Evolutionary conservation across 2,797 vertebrate species (phyloP), one percentile per base, ranked within the genome.

Genomic region (Trematomus bernacchii): DNA sequence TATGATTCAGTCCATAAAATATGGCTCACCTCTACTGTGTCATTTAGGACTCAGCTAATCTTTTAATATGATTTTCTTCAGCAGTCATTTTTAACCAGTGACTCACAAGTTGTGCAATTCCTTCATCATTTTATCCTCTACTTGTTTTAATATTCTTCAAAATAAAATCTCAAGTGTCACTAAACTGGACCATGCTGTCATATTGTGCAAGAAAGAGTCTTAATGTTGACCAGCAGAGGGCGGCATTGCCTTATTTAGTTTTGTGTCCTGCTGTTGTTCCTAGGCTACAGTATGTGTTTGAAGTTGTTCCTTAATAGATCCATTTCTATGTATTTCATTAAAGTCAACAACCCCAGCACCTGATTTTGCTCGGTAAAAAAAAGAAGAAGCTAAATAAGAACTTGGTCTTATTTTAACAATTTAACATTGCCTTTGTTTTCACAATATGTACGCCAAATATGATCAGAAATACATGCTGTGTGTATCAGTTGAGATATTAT

Each of bases 181-280:
- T 70, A 37, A 6, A 40, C 6, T 23, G 5, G 15, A 0, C n/a
- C 8, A 4, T 47, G 40, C 14, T 10, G 18, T 14, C n/a, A 63
- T 30, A 9, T 37, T 19, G 33, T 37, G 51, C 11, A 73, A 37
- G 33, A 64, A 12, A n/a, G 19, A 21, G 19, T 48, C 4, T 64
- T 8, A 4, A 0, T 2, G 10, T 10, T 18, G 40, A 27, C 73
- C 18, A n/a, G 9, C 88, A 93, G 92, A 27, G 43, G 84, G 87
- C 68, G 52, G 74, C 46, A 48, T 84, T 66, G 82, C 19, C 43
- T 57, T 52, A 64, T 70, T 43, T 52, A 66, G 50, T 6, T 14
- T 14, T 6, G 16, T 0, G 7, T 18, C 14, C 11, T 40, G 44
- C 47, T 8, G 4, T 63, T 65, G 27, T 19, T 40, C 16, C 11